Evolutionary conservation across 1,140 invertebrate species (phyloP), one percentile per base, ranked within the genome.

Genomic region (Apocrypta bakeri): DNA sequence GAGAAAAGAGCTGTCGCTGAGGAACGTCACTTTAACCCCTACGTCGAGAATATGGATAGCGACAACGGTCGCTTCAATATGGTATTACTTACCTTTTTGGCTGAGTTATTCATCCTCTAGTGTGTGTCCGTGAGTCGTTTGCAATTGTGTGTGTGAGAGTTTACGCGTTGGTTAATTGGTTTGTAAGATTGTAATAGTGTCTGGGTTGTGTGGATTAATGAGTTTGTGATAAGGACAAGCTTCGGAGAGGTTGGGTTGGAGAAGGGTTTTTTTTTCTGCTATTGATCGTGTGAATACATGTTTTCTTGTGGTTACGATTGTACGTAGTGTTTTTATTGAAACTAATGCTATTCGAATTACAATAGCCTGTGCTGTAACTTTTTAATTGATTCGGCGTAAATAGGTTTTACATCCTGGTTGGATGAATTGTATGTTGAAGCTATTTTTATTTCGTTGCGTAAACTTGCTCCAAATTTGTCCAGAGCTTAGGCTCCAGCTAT

Each of bases 21-120:
- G 66, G 37, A 79, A 21, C 27, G 66, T 25, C 42, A 31, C 21
- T 69, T 73, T 27, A 83, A 84, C 84, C 69, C 78, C 69, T 42
- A 76, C 63, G 27, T 24, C 63, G 48, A 66, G 68, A 29, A 61
- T 72, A 88, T 88, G 87, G 85, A 88, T 79, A 87, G 68, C 86
- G 86, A 86, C 81, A 56, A 56, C 48, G 83, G 82, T 66, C 85
- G 64, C 81, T 87, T 83, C 85, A 88, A 89, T 80, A 89, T 86
- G 88, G 88, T 89, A 88, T 42, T 87, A 86, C 48, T 63, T 33
- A 21, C 71, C n/a, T 40, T n/a, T 27, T 56, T 79, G 21, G 12
- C 12, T 71, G 48, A 24, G 61, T 37, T 72, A 72, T 63, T 76
- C 17, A 74, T 73, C 31, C 8, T 17, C 24, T 14, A 14, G 1